phyloP scores from a whole-genome alignment of 1,140 invertebrate genomes.

The Drosophila trapezifrons region DNA sequence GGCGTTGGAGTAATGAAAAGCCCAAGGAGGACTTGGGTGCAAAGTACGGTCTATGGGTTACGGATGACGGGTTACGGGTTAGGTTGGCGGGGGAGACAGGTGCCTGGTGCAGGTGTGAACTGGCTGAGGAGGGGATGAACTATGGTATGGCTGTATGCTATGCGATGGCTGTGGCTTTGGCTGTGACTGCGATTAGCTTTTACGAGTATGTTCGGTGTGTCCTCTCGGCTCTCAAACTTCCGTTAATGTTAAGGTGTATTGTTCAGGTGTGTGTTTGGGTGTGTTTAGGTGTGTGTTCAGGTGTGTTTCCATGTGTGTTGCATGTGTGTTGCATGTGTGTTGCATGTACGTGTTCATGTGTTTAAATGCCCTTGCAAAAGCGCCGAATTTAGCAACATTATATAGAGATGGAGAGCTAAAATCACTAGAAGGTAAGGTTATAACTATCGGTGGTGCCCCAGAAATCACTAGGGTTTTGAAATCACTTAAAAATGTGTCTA shows the following conservation, averaged over 20 bases:
- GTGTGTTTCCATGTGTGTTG: conserved; percentile 6
- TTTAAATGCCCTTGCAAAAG: conserved; percentile 47
- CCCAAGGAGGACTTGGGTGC: conserved; percentile 2
- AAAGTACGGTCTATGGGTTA: conserved; percentile 5
- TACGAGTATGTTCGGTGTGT: conserved; percentile 64
- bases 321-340: conserved; percentile 7
- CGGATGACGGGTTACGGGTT: background rate
- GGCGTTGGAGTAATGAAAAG: conserved; percentile 48
- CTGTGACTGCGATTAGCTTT: conserved; percentile 74
- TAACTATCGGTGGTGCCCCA: too few relatives aligned
- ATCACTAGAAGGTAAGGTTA: background rate
- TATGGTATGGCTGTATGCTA: conserved; percentile 20
- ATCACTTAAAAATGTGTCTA: too few relatives aligned
- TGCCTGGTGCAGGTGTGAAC: conserved; percentile 43
- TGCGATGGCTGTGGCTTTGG: conserved; percentile 56
- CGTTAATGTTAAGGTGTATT: conserved; percentile 52
- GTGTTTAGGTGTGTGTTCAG: conserved; percentile 24
- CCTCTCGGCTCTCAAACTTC: conserved; percentile 53
- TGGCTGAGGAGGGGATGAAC: conserved; percentile 24
- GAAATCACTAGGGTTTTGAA: too few relatives aligned
- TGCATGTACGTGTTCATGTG: conserved; percentile 8
- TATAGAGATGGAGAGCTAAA: conserved; percentile 11
- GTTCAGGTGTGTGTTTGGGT: conserved; percentile 12
- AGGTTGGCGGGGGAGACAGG: background rate
- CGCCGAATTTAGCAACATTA: conserved; percentile 9